phyloP scores from a whole-genome alignment of 2,797 vertebrate genomes.

The Lacerta agilis region DNA sequence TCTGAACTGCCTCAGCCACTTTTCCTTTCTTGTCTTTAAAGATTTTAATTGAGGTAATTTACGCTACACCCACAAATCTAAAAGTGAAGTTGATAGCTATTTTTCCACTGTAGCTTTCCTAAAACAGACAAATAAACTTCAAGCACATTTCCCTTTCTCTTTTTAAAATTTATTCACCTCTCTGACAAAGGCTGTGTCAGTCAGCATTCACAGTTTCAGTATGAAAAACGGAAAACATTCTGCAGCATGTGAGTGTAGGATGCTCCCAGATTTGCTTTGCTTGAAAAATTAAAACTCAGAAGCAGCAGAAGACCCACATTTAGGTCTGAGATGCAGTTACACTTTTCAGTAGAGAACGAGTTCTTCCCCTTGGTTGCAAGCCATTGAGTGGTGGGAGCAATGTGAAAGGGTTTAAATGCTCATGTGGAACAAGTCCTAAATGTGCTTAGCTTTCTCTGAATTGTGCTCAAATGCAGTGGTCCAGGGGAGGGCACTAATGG shows the following conservation, averaged over 20 bases:
- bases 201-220: neutral
- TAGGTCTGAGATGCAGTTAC: constrained; percentile 2
- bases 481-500: too few relatives aligned
- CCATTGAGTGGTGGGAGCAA: neutral
- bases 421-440: neutral
- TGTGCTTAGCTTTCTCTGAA: neutral
- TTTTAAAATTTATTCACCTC: neutral
- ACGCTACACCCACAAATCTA: constrained; percentile 47
- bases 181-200: neutral
- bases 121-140: neutral
- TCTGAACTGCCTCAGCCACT: neutral
- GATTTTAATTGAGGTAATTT: constrained; percentile 65
- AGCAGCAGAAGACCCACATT: constrained; percentile 46
- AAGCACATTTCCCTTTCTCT: too few relatives aligned
- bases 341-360: neutral
- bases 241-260: constrained; percentile 19
- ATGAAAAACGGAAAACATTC: constrained; percentile 38
- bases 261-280: neutral
- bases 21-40: constrained; percentile 1
- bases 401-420: neutral
- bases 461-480: neutral
- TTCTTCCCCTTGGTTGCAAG: neutral
- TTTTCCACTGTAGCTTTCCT: constrained; percentile 3
- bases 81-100: constrained; percentile 61
- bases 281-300: constrained; percentile 19